These are phyloP conservation scores for Boloria euphrosyne DNA, from an alignment of 2,888 invertebrate genomes.

Conservation along the genomic window DNA sequence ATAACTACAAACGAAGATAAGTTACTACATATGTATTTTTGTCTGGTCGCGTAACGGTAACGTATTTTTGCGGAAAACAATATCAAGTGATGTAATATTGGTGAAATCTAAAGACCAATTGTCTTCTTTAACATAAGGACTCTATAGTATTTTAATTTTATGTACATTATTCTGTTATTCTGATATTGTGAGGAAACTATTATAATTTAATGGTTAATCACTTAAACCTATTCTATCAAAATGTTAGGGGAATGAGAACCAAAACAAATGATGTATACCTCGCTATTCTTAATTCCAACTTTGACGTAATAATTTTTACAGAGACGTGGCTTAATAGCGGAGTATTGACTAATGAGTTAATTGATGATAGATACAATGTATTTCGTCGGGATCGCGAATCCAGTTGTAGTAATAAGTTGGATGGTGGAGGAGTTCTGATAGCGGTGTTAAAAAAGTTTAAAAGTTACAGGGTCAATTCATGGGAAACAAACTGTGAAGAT, in stretches of 20 bases:
- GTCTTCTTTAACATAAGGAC: not conserved
- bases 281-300: constrained; percentile 19
- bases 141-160: too few relatives aligned
- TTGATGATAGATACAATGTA: constrained; percentile 26
- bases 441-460: too few relatives aligned
- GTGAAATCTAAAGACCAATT: constrained; percentile 3
- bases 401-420: constrained; percentile 14
- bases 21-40: too few relatives aligned
- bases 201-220: constrained; percentile 12
- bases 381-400: constrained; percentile 26
- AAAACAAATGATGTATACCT: constrained; percentile 26
- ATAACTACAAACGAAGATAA: too few relatives aligned
- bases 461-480: too few relatives aligned
- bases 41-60: constrained; percentile 17
- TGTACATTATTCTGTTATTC: too few relatives aligned
- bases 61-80: constrained; percentile 7
- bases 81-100: constrained; percentile 10
- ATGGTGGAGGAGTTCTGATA: constrained; percentile 26
- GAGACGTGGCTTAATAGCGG: constrained; percentile 30
- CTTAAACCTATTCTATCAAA: constrained; percentile 27
- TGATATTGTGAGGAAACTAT: not conserved
- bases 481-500: too few relatives aligned
- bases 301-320: constrained; percentile 29
- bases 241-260: constrained; percentile 28
- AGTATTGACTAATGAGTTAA: constrained; percentile 22